A percentile compares a stretch with the other conserved stretches of the same genome.
phyloP scores from a whole-genome alignment of 2,113 vertebrate species.

The Neodon shergylaensis region DNA sequence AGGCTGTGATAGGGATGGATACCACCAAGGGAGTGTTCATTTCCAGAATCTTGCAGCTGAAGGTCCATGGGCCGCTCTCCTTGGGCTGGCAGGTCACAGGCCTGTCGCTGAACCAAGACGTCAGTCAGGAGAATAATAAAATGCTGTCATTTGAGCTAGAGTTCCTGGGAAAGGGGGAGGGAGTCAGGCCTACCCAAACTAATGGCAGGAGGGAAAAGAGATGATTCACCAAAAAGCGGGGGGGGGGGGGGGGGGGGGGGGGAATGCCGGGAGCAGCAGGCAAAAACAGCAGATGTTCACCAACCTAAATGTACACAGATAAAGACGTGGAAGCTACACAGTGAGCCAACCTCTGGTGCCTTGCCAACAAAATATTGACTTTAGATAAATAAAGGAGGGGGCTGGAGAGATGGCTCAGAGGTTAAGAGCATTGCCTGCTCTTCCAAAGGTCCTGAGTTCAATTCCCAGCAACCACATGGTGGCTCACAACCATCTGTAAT shows the following conservation, averaged over 20 bases:
- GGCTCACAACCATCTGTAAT: too few relatives aligned
- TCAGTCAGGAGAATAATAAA: neutral
- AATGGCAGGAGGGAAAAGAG: neutral
- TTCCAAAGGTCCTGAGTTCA: too few relatives aligned
- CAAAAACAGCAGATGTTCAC: constrained; percentile 58
- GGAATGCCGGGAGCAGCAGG: neutral
- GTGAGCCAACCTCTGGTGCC: neutral
- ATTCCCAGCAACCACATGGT: too few relatives aligned
- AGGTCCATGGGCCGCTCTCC: neutral
- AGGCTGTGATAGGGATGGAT: neutral
- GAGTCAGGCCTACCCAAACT: neutral
- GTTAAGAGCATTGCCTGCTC: too few relatives aligned
- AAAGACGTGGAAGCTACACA: neutral
- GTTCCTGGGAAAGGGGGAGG: too few relatives aligned
- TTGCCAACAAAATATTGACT: constrained; percentile 39
- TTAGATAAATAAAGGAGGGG: constrained; percentile 29
- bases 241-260: too few relatives aligned
- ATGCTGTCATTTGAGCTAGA: neutral
- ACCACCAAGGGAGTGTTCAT: neutral
- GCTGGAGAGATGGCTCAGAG: too few relatives aligned
- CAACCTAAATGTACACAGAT: constrained; percentile 54
- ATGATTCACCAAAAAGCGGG: neutral
- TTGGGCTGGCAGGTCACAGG: neutral
- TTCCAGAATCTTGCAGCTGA: neutral
- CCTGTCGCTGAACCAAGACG: neutral